Evolutionary conservation across 1,140 invertebrate species (phyloP).

Genomic region (Orius insidiosus): DNA sequence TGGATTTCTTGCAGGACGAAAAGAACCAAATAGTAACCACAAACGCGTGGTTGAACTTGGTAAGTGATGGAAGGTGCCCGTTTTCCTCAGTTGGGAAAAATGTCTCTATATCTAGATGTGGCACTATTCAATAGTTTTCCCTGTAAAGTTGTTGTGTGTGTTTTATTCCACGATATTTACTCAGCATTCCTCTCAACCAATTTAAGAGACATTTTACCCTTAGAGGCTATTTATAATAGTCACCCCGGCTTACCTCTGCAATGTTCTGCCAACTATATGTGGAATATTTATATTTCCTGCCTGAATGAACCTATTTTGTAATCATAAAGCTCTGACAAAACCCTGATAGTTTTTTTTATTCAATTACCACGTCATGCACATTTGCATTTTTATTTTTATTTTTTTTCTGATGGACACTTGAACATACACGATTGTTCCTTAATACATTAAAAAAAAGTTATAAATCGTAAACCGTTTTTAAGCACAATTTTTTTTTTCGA

Average conservation of each 20-base stretch:
- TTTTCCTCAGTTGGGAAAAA: conserved; percentile 14
- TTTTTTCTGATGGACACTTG: too few relatives aligned
- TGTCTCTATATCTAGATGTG: conserved; percentile 12
- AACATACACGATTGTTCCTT: too few relatives aligned
- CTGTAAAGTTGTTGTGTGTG: conserved; percentile 12
- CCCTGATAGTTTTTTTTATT: too few relatives aligned
- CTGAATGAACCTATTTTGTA: too few relatives aligned
- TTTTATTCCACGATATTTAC: conserved; percentile 6
- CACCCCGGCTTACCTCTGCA: conserved; percentile 15
- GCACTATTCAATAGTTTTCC: conserved; percentile 3
- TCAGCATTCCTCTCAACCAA: conserved; percentile 3
- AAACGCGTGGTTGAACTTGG: conserved; percentile 80
- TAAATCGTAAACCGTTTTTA: too few relatives aligned
- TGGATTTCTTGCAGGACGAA: conserved; percentile 35
- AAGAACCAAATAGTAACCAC: conserved; percentile 71
- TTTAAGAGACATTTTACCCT: conserved; percentile 16
- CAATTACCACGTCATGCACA: too few relatives aligned
- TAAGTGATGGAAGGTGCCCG: conserved; percentile 28
- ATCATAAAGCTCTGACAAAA: too few relatives aligned
- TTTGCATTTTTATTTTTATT: too few relatives aligned
- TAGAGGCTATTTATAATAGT: conserved; percentile 15
- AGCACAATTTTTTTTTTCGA: too few relatives aligned
- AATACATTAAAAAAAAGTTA: too few relatives aligned
- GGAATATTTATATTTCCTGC: too few relatives aligned
- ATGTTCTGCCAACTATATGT: conserved; percentile 14